These are phyloP conservation scores for Silurus lanzhouensis DNA, from an alignment of 2,797 vertebrate genomes.

Conservation along the genomic window DNA sequence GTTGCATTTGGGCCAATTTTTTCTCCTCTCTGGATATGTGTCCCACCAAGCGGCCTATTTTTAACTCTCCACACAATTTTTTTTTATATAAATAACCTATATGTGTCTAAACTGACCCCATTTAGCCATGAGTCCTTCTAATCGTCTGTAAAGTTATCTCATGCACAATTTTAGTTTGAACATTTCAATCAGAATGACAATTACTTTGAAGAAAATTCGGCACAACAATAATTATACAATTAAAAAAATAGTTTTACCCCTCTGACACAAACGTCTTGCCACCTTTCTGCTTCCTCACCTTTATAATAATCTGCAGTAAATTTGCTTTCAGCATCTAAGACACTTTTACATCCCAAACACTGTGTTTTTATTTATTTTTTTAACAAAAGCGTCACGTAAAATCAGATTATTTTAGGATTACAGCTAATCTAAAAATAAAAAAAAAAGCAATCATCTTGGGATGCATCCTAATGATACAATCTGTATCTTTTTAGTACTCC, in stretches of 20 bases:
- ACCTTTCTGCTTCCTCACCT: neutral
- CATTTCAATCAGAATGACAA: neutral
- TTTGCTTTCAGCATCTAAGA: neutral
- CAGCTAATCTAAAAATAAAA: neutral
- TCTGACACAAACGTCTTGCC: neutral
- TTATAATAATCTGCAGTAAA: neutral
- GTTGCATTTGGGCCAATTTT: neutral
- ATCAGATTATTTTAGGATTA: neutral
- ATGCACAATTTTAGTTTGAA: neutral
- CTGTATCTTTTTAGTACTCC: neutral
- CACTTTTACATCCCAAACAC: neutral
- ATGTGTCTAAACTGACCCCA: neutral
- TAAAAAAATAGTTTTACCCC: neutral
- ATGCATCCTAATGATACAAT: neutral
- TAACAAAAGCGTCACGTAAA: neutral
- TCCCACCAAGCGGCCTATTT: neutral
- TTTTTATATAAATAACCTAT: neutral
- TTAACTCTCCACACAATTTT: neutral
- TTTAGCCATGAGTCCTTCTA: neutral
- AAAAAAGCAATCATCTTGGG: neutral
- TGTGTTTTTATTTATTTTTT: neutral
- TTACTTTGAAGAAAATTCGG: neutral
- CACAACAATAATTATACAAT: neutral
- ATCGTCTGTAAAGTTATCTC: no score
- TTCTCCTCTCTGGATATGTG: neutral